These are phyloP conservation scores for Minunthozetes semirufus DNA, from an alignment of 2,888 invertebrate genomes.

Conservation along the genomic window DNA sequence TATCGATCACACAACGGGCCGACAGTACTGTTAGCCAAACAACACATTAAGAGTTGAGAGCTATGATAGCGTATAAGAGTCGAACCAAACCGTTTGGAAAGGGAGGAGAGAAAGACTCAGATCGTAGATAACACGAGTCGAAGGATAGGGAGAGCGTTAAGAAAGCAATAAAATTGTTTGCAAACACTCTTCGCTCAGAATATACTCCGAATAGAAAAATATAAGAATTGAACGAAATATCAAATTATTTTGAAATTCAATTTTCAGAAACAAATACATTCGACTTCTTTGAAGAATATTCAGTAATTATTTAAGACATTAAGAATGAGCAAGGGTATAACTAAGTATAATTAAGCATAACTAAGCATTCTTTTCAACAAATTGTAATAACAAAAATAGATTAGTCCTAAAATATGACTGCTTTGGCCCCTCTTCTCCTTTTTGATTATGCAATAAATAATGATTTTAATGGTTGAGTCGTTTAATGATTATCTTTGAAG, in stretches of 20 bases:
- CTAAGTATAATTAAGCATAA: too few relatives aligned
- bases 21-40: slow-evolving; percentile 1
- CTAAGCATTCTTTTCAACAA: too few relatives aligned
- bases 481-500: slow-evolving; percentile 23
- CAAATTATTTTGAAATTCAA: background rate
- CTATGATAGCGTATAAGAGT: background rate
- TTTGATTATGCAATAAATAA: slow-evolving; percentile 14
- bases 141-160: background rate
- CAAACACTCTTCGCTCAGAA: background rate
- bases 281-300: too few relatives aligned
- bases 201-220: background rate
- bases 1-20: background rate
- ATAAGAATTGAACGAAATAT: background rate
- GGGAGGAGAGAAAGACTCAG: slow-evolving; percentile 6
- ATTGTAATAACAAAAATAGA: background rate
- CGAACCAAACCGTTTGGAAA: background rate
- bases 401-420: background rate
- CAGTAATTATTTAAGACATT: too few relatives aligned
- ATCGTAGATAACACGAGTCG: background rate
- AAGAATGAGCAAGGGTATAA: too few relatives aligned
- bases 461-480: slow-evolving; percentile 16
- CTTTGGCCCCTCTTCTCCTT: background rate
- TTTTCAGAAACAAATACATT: too few relatives aligned
- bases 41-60: background rate
- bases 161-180: slow-evolving; percentile 1